Base-by-base conservation (phyloP, 2,888 invertebrate species). In the Melipona bicolor region DNA sequence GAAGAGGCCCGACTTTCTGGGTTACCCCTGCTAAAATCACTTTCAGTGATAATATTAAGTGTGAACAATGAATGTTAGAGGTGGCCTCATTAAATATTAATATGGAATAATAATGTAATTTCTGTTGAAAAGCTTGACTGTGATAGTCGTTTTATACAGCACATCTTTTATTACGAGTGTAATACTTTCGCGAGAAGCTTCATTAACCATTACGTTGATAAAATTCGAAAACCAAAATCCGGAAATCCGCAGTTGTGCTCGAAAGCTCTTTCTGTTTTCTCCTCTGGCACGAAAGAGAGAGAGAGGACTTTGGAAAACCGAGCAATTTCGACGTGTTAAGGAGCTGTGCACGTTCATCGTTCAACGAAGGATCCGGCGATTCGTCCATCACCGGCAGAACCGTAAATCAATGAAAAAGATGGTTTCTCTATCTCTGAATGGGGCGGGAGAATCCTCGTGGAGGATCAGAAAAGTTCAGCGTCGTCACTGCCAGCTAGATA, bases 261-360 rank as follows among this genome's bases (percentile, higher is more conserved):
- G 73, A 81, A 67, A 69, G 76, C 54, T 15, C 19, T 59, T 50
- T 61, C 59, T 64, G 49, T 74, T 74, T 17, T 50, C 43, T 13
- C 62, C 62, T 50, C 27, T 24, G 27, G n/a, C 2, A 17, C n/a
- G 24, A 3, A 9, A 9, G 6, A 9, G 6, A 36, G 36, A 36
- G 36, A 36, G 9, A 36, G 36, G 36, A 43, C 43, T 3, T 68
- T 77, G 69, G 72, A 83, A 80, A 77, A 82, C 76, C 43, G 79
- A 49, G 59, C 19, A 75, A 75, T 67, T 81, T 43, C 77, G 56
- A 69, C 19, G 61, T 27, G 21, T 75, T 62, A 49, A 74, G 27
- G 56, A 59, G 36, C 59, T 36, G 36, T 2, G 27, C 56, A 27
- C 62, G 70, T 59, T 52, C 56, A 36, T 43, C 36, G 17, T 50